phyloP scores from a whole-genome alignment of 2,888 invertebrate species.

The Cenopis cana region DNA sequence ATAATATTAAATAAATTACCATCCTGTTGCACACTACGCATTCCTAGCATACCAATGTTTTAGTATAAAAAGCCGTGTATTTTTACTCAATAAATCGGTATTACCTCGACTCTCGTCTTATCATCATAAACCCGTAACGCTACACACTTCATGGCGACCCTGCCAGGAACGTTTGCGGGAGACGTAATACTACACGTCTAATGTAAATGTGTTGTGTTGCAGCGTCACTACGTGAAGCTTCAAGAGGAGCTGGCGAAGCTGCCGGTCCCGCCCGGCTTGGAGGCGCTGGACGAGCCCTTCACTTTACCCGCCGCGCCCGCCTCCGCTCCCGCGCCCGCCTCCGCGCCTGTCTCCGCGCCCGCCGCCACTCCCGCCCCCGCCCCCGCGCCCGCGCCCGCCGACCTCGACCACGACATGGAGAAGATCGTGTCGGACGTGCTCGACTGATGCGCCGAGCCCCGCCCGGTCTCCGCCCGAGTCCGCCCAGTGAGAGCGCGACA shows the following conservation, averaged over 20 bases:
- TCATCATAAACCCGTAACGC: no score
- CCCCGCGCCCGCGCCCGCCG: conserved; percentile 75
- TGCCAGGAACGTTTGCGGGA: no score
- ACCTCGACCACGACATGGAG: conserved; percentile 90
- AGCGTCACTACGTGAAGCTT: conserved; percentile 93
- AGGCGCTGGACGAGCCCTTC: conserved; percentile 88
- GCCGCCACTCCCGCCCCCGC: conserved; percentile 45
- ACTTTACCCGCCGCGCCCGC: conserved; percentile 69
- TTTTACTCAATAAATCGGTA: no score
- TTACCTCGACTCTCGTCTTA: no score
- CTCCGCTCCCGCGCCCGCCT: conserved; percentile 54
- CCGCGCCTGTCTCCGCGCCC: conserved; percentile 55
- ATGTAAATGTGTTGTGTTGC: conserved; percentile 48
- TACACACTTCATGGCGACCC: no score
- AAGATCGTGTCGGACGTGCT: conserved; percentile 90
- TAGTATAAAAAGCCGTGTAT: no score
- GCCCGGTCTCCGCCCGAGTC: no score
- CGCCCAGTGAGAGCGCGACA: no score
- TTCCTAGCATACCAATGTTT: no score
- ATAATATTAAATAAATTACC: no score
- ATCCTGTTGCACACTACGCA: no score
- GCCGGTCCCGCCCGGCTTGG: conserved; percentile 90
- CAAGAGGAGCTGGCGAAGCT: conserved; percentile 94
- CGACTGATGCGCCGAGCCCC: conserved; percentile 69
- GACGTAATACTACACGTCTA: no score